A percentile compares a stretch with the other conserved stretches of the same genome.
These are phyloP conservation scores for Kryptopterus vitreolus DNA, from an alignment of 2,797 vertebrate genomes.

Conservation along the genomic window DNA sequence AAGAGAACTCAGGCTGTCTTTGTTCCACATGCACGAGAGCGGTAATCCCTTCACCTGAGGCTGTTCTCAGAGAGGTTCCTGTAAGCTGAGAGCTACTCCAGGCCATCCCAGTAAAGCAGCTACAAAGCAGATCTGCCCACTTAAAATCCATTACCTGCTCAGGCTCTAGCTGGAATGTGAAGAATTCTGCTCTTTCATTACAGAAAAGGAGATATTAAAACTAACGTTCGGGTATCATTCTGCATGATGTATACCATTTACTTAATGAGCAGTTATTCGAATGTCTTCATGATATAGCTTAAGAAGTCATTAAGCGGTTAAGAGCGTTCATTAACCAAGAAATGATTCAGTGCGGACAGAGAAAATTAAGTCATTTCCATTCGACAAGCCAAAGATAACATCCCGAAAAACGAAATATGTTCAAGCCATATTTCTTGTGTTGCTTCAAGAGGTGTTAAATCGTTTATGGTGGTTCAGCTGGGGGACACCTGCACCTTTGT, in stretches of 20 bases:
- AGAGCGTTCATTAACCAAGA: slow-evolving; percentile 45
- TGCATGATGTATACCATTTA: neutral
- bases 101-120: slow-evolving; percentile 48
- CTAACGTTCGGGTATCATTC: slow-evolving; percentile 25
- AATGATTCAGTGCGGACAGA: slow-evolving; percentile 29
- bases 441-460: slow-evolving; percentile 50
- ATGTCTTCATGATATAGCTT: neutral
- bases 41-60: slow-evolving; percentile 66
- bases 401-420: slow-evolving; percentile 44
- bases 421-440: slow-evolving; percentile 42
- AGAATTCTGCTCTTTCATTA: slow-evolving; percentile 70
- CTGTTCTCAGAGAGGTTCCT: slow-evolving; percentile 68
- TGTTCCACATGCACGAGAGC: slow-evolving; percentile 46
- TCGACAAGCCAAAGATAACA: slow-evolving; percentile 51
- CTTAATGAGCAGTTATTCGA: neutral
- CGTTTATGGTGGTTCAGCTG: slow-evolving; percentile 44
- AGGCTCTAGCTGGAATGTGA: slow-evolving; percentile 74
- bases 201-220: slow-evolving; percentile 36
- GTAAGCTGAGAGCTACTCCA: slow-evolving; percentile 59
- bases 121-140: slow-evolving; percentile 69
- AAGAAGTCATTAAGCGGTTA: slow-evolving; percentile 42
- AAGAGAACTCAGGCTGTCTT: slow-evolving; percentile 45
- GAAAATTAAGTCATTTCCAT: slow-evolving; percentile 48
- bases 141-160: slow-evolving; percentile 73
- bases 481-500: slow-evolving; percentile 49